Evolutionary conservation across 2,113 vertebrate species (phyloP), one percentile per base, ranked within the genome.

Genomic region (Daphoenositta chrysoptera): DNA sequence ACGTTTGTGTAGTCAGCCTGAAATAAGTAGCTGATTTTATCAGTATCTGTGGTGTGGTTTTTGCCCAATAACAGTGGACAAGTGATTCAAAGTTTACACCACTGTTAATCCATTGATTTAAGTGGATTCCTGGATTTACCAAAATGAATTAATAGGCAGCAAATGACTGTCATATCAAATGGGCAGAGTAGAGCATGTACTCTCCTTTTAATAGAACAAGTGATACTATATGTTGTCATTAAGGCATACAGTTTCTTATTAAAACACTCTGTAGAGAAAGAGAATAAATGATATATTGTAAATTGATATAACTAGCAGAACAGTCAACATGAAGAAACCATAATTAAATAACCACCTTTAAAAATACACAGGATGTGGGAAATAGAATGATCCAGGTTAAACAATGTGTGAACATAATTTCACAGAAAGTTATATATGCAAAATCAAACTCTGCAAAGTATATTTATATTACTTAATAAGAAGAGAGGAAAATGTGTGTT

Each of bases 391-490:
- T 85, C 73, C 89, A 87, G 15, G 70, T 96, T 87, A 96, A 95
- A 89, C 81, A 95, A 21, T 69, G 56, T 69, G 31, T 87, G 89
- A 82, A 85, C 30, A 72, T 95, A 91, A 95, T 95, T 94, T 87
- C 39, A 57, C 45, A 44, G 66, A 64, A 79, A 39, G 7, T 64
- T 91, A 82, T 68, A 82, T 72, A 87, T 39, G 37, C 87, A 91
- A 84, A 95, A 78, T 91, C 65, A 71, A 82, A 83, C 30, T 64
- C 45, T 56, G 57, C 26, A 94, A 95, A 91, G 91, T 87, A 45
- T 96, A 96, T 96, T 96, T 95, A 37, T 89, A 79, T 89, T 91
- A 56, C 69, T 94, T 95, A 97, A 95, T 89, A 94, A 80, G 68
- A 88, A 90, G 56, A 77, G 63, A 87, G 18, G n/a, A 72, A 91